These are phyloP conservation scores for Apodemia zela DNA, from an alignment of 2,888 invertebrate genomes.

Conservation along the genomic window DNA sequence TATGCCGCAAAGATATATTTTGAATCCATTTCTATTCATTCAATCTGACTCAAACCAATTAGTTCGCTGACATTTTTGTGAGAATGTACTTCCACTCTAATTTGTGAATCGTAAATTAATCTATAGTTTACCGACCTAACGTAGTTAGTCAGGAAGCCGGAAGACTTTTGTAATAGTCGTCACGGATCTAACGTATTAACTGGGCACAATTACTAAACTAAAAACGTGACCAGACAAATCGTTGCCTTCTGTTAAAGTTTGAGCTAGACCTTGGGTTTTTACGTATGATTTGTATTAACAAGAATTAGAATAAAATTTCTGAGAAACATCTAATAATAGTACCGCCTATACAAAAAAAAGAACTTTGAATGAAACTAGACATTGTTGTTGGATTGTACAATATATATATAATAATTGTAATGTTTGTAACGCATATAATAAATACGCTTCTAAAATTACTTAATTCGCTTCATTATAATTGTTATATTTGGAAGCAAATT, in stretches of 20 bases:
- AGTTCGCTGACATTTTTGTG: no score
- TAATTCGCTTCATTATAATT: no score
- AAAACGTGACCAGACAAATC: slow-evolving; percentile 47
- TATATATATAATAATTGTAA: no score
- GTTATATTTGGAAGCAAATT: no score
- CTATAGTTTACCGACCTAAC: background rate
- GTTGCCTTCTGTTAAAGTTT: slow-evolving; percentile 55
- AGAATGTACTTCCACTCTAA: background rate
- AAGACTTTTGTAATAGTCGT: slow-evolving; percentile 20
- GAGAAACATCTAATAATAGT: background rate
- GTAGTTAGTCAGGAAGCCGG: slow-evolving; percentile 19
- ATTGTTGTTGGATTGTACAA: background rate
- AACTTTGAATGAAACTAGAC: background rate
- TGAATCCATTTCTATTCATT: background rate
- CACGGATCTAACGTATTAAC: slow-evolving; percentile 12
- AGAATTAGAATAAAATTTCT: slow-evolving; percentile 8
- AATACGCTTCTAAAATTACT: no score
- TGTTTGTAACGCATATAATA: no score
- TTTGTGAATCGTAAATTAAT: background rate
- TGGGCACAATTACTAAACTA: background rate
- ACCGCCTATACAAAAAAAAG: background rate
- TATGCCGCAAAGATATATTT: background rate
- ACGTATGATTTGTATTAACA: slow-evolving; percentile 34
- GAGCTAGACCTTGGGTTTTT: slow-evolving; percentile 69
- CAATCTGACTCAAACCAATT: background rate